These are phyloP conservation scores for Maniola hyperantus DNA, from an alignment of 2,888 invertebrate genomes.

Conservation along the genomic window DNA sequence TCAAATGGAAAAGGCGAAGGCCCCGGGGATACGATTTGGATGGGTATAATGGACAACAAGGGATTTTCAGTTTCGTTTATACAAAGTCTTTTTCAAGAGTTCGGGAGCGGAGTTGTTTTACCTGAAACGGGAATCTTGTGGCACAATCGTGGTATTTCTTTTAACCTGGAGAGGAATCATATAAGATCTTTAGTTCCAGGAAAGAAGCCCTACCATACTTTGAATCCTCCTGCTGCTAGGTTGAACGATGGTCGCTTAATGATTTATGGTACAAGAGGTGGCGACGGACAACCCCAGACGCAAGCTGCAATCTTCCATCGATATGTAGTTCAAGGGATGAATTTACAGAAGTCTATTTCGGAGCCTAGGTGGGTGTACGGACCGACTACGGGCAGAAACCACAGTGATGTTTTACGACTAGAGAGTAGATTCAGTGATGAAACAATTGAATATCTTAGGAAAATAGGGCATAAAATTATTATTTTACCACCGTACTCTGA, in stretches of 20 bases:
- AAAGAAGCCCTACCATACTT: conserved; percentile 70
- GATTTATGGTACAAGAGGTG: conserved; percentile 71
- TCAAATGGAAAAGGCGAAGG: conserved; percentile 53
- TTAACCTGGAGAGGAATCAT: conserved; percentile 55
- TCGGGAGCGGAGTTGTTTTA: conserved; percentile 67
- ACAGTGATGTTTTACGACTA: conserved; percentile 51
- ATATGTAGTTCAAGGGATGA: conserved; percentile 63
- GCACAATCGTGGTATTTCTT: conserved; percentile 69
- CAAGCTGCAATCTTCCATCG: conserved; percentile 74
- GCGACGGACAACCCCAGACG: conserved; percentile 73
- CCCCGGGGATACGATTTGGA: conserved; percentile 72
- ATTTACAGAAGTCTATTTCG: conserved; percentile 59
- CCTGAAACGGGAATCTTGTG: conserved; percentile 71
- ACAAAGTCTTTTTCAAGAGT: conserved; percentile 66
- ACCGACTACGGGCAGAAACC: conserved; percentile 45
- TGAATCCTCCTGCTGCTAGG: conserved; percentile 68
- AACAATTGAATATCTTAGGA: conserved; percentile 58
- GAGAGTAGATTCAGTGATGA: conserved; percentile 63
- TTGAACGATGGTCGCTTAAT: conserved; percentile 69
- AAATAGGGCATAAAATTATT: conserved; percentile 58
- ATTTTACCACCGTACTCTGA: conserved; percentile 55
- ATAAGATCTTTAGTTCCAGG: conserved; percentile 63
- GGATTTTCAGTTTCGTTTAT: conserved; percentile 76
- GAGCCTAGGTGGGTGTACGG: conserved; percentile 71
- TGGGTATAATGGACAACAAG: conserved; percentile 71